phyloP scores from a whole-genome alignment of 2,113 vertebrate species.

The Pyxicephalus adspersus region DNA sequence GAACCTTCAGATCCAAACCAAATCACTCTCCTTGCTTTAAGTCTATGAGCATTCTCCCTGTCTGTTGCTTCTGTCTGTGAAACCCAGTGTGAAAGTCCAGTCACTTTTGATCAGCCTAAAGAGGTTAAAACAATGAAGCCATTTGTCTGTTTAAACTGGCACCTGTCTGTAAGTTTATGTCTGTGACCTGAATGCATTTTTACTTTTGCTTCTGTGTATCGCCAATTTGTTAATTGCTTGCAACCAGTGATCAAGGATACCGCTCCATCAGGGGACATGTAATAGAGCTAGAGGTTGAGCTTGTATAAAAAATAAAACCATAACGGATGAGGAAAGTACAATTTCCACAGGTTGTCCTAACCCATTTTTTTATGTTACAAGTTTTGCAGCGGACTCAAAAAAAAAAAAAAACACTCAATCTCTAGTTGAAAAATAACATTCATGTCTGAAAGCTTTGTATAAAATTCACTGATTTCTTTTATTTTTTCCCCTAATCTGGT shows the following conservation, averaged over 20 bases:
- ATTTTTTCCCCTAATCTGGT: conserved; percentile 67
- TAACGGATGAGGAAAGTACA: neutral
- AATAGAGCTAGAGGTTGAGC: conserved; percentile 64
- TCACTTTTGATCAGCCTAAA: conserved; percentile 80
- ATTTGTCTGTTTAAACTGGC: conserved; percentile 93
- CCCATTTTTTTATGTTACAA: conserved; percentile 65
- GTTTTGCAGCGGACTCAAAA: conserved; percentile 75
- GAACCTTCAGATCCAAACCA: conserved; percentile 81
- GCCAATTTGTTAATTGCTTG: conserved; percentile 84
- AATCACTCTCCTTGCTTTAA: conserved; percentile 81
- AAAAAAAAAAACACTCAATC: conserved; percentile 72
- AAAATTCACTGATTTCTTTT: conserved; percentile 71
- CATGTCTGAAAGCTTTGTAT: conserved; percentile 65
- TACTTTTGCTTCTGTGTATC: conserved; percentile 98
- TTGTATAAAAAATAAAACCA: neutral
- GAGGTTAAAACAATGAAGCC: conserved; percentile 80
- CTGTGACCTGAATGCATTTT: conserved; percentile 99
- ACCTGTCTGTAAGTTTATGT: conserved; percentile 85
- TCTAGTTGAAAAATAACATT: conserved; percentile 64
- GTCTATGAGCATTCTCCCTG: conserved; percentile 82
- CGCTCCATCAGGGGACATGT: conserved; percentile 63
- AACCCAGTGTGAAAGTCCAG: conserved; percentile 87
- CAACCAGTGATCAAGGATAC: conserved; percentile 85
- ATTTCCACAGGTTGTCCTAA: conserved; percentile 11
- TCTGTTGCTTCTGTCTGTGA: conserved; percentile 88